Evolutionary conservation across 2,113 vertebrate genomes (phyloP).

Genomic region (Campylomormyrus numenius): DNA sequence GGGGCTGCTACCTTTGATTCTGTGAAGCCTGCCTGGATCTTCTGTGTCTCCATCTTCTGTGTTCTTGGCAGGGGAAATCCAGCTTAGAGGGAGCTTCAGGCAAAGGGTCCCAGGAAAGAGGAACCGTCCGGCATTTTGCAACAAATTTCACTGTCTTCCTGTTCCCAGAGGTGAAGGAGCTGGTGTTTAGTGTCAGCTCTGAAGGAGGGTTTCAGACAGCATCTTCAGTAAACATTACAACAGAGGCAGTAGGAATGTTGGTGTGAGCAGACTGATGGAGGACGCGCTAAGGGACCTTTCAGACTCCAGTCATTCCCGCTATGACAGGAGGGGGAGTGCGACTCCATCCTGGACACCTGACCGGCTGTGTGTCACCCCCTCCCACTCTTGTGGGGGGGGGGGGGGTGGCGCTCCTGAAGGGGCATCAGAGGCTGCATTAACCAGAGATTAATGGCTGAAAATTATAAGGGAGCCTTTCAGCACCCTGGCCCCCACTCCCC

Average conservation of each 20-base stretch:
- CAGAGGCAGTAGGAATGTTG: not conserved
- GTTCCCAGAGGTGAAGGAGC: not conserved
- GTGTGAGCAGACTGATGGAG: not conserved
- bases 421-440: slow-evolving; percentile 60
- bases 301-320: not conserved
- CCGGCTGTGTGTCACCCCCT: not conserved
- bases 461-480: slow-evolving; percentile 68
- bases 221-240: not conserved
- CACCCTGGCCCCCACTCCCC: slow-evolving; percentile 53
- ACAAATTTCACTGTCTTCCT: not conserved
- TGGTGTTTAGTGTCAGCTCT: not conserved
- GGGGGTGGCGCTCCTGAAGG: slow-evolving; percentile 57
- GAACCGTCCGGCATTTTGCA: not conserved
- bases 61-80: not conserved
- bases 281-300: not conserved
- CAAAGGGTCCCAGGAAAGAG: not conserved
- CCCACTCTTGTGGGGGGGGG: slow-evolving; percentile 55
- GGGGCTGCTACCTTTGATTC: not conserved
- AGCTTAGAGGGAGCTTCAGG: not conserved
- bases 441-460: slow-evolving; percentile 76
- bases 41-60: not conserved
- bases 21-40: not conserved
- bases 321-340: not conserved
- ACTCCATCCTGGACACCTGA: not conserved
- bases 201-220: not conserved